Conservation (phyloP, 2,888 invertebrate species). For the Drosophila fungiperda region DNA sequence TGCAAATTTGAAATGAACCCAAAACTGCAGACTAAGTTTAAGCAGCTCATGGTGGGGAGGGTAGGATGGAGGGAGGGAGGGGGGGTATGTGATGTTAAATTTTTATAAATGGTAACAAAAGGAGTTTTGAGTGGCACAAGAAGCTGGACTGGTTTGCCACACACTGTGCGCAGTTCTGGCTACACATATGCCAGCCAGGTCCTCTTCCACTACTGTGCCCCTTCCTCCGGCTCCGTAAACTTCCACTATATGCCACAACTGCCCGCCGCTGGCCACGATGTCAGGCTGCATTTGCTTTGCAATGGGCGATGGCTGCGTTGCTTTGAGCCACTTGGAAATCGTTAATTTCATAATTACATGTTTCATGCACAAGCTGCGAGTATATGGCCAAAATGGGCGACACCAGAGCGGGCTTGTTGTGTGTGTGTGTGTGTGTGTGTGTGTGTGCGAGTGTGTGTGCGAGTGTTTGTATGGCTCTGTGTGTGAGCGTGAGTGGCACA, state of each 20-base stretch:
- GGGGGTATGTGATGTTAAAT: too few relatives aligned
- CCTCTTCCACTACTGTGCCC: not conserved
- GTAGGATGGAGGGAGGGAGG: accelerated
- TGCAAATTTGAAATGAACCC: not conserved
- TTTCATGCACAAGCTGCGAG: slow-evolving; percentile 78
- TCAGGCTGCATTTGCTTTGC: slow-evolving; percentile 12
- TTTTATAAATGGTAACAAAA: not conserved
- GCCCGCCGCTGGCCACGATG: not conserved
- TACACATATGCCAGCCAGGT: not conserved
- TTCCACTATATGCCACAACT: not conserved
- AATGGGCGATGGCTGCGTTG: slow-evolving; percentile 38
- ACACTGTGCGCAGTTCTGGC: not conserved
- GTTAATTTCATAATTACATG: slow-evolving; percentile 84
- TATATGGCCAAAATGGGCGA: slow-evolving; percentile 53
- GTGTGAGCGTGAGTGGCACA: slow-evolving; percentile 73
- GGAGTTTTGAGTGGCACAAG: not conserved
- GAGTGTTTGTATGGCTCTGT: slow-evolving; percentile 15
- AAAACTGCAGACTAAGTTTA: slow-evolving; percentile 11
- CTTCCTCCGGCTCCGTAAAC: not conserved
- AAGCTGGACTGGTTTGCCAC: slow-evolving; percentile 4
- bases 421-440: not conserved
- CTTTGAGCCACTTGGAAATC: slow-evolving; percentile 82
- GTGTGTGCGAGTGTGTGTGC: slow-evolving; percentile 6
- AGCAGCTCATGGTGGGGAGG: not conserved
- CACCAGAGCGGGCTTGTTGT: slow-evolving; percentile 17